Conservation (phyloP, 1,140 invertebrate genomes). For the Druon quercuslanigerum region DNA sequence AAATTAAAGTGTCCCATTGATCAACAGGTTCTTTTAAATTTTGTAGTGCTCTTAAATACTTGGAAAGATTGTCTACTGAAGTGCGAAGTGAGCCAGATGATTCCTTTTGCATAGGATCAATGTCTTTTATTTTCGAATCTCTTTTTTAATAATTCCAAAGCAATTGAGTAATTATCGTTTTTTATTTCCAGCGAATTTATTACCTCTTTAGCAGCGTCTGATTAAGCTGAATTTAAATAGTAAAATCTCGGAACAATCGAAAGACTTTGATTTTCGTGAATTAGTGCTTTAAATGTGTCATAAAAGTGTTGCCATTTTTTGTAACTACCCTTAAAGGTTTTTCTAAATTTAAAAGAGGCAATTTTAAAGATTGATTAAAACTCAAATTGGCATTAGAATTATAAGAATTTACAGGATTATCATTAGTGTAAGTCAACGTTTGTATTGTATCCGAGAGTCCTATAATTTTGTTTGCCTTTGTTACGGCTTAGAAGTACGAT, state of each 20-base stretch:
- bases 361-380: background rate
- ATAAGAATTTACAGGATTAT: too few species aligned
- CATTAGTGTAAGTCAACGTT: too few species aligned
- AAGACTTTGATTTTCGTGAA: too few species aligned
- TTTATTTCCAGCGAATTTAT: background rate
- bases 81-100: too few species aligned
- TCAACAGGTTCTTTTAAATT: background rate
- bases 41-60: background rate
- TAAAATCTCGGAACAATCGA: background rate
- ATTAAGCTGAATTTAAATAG: constrained; percentile 13
- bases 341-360: background rate
- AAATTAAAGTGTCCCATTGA: background rate
- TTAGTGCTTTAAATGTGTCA: background rate
- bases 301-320: background rate
- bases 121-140: background rate
- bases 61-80: background rate
- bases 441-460: too few species aligned
- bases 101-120: background rate
- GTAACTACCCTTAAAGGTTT: background rate
- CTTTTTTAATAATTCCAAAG: background rate
- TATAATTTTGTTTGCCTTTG: too few species aligned
- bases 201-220: background rate
- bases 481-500: too few species aligned
- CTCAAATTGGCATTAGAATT: too few species aligned
- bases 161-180: background rate